Evolutionary conservation across 2,113 vertebrate species (phyloP).

Genomic region (Thamnophis sirtalis): DNA sequence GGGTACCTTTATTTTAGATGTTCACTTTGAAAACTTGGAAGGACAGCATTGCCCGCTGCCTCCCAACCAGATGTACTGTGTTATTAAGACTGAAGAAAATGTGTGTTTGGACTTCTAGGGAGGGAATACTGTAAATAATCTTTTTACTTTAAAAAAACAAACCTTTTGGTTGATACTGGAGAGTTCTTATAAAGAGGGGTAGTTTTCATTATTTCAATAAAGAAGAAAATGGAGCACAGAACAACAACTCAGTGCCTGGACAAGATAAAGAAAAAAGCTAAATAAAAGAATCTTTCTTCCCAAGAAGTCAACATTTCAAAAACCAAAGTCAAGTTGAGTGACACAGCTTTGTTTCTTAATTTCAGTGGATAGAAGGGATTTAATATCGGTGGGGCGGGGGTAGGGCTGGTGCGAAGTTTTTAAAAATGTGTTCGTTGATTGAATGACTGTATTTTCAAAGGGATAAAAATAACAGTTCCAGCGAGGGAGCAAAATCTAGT

Average conservation of each 20-base stretch:
- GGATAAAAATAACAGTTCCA: conserved; percentile 24
- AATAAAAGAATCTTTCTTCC: conserved; percentile 54
- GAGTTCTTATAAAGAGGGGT: conserved; percentile 79
- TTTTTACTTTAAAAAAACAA: conserved; percentile 78
- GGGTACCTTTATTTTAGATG: conserved; percentile 61
- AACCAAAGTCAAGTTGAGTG: conserved; percentile 72
- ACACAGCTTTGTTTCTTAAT: conserved; percentile 55
- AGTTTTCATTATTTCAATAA: conserved; percentile 81
- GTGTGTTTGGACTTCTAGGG: conserved; percentile 56
- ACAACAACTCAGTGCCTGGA: conserved; percentile 69
- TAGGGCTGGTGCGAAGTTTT: conserved; percentile 5
- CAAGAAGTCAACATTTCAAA: conserved; percentile 55
- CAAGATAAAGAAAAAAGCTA: conserved; percentile 28
- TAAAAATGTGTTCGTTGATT: conserved; percentile 24
- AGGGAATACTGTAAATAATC: conserved; percentile 77
- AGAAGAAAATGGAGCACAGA: conserved; percentile 64
- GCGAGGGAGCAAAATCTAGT: conserved; percentile 43
- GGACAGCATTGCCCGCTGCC: conserved; percentile 61
- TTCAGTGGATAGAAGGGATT: conserved; percentile 54
- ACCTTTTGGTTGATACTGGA: conserved; percentile 78
- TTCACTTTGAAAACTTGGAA: conserved; percentile 54
- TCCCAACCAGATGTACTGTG: conserved; percentile 56
- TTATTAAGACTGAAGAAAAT: conserved; percentile 60
- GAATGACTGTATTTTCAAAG: conserved; percentile 62
- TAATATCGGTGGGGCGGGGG: conserved; percentile 28